A percentile compares a stretch with the other conserved stretches of the same genome.
These are phyloP conservation scores for Megalurothrips usitatus DNA, from an alignment of 2,888 invertebrate species.

Conservation along the genomic window DNA sequence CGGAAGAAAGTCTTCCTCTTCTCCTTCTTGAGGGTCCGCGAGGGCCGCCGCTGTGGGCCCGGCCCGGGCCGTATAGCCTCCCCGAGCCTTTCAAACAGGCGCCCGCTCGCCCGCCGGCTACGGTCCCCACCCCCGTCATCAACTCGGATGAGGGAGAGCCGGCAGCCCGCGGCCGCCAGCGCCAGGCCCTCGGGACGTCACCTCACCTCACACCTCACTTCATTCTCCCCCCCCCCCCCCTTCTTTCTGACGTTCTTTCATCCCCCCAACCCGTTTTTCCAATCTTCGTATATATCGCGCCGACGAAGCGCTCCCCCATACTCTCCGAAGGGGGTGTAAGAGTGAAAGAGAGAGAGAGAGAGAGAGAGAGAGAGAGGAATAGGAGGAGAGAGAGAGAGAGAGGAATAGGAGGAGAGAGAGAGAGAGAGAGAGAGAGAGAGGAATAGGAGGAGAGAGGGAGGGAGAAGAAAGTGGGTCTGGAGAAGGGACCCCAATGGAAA, in stretches of 20 bases:
- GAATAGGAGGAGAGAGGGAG: neutral
- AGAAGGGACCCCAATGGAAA: neutral
- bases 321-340: no score
- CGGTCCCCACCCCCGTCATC: no score
- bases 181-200: neutral
- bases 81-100: no score
- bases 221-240: neutral
- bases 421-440: neutral
- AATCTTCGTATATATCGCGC: no score
- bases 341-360: no score
- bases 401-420: neutral
- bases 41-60: no score
- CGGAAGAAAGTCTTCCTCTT: slow-evolving; percentile 5
- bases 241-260: neutral
- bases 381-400: neutral
- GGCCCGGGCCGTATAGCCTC: no score
- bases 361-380: no score
- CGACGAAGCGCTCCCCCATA: no score
- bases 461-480: neutral
- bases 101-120: no score
- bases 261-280: neutral
- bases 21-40: no score
- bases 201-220: neutral
- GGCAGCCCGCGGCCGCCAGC: neutral
- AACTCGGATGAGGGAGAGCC: no score